Evolutionary conservation across 2,888 invertebrate genomes (phyloP).

Genomic region (Tinea semifulvella): DNA sequence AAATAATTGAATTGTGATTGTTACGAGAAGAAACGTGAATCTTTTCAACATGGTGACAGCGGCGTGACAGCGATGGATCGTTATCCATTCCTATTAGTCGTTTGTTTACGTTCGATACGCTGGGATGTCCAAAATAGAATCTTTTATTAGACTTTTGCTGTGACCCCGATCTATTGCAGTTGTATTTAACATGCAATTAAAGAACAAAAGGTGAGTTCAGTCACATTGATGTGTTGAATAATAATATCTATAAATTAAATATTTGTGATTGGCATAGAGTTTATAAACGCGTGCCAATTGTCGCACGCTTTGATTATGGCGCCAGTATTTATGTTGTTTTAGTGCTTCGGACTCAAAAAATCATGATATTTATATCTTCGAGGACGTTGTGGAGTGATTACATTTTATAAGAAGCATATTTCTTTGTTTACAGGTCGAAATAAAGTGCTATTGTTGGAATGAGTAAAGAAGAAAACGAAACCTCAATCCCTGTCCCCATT

Average conservation of each 20-base stretch:
- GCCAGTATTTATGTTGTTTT: background rate
- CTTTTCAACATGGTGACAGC: constrained; percentile 15
- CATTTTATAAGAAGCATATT: background rate
- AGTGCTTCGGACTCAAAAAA: background rate
- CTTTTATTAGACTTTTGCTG: constrained; percentile 50
- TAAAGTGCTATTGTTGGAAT: constrained; percentile 28
- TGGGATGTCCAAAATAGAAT: constrained; percentile 51
- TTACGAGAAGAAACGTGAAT: constrained; percentile 15
- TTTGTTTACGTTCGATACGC: constrained; percentile 41
- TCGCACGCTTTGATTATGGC: background rate
- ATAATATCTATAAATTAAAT: background rate
- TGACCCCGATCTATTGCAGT: constrained; percentile 44
- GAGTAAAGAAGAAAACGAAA: constrained; percentile 36
- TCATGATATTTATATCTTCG: background rate
- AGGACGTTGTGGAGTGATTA: background rate
- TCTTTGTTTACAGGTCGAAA: constrained; percentile 7
- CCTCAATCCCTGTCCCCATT: constrained; percentile 28
- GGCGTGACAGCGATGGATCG: constrained; percentile 32
- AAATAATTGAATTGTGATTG: constrained; percentile 16
- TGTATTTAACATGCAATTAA: constrained; percentile 15
- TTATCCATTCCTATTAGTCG: constrained; percentile 22
- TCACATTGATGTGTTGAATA: background rate
- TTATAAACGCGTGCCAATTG: constrained; percentile 6
- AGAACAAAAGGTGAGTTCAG: constrained; percentile 7
- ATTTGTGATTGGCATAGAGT: constrained; percentile 6